Evolutionary conservation across 2,888 invertebrate genomes (phyloP), one percentile per base, ranked within the genome.

Genomic region (Metellina segmentata): DNA sequence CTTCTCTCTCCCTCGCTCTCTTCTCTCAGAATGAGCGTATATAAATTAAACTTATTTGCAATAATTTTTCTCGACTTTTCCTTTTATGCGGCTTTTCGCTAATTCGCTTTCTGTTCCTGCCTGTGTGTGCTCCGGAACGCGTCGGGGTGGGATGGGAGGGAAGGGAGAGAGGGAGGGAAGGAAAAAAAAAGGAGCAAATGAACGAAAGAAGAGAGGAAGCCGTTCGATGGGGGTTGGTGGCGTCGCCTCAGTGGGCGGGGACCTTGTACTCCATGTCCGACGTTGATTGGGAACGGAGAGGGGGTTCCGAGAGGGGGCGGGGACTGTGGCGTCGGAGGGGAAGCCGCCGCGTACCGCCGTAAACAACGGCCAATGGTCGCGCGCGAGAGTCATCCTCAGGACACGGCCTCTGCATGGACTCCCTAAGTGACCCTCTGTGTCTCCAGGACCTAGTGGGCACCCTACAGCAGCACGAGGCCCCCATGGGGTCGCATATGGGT

Each of bases 341-440:
- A 77, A 71, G 51, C 81, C 52, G 52, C 82, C 70, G 75, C 77
- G 34, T 71, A 75, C 71, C 81, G 20, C 89, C 70, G 86, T 91
- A 91, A 91, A 91, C 90, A 86, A 86, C 86, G 81, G 81, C 90
- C 86, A 91, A 91, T 91, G 90, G 90, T 87, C 82, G 87, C 78
- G 90, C 85, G 8, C 69, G 34, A 77, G 52, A 61, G 85, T 75
- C 75, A 34, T 49, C 78, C 52, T 87, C 71, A 51, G 71, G 71
- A 51, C 53, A 19, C 81, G 61, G 90, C 79, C 81, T 83, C 83
- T 81, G 34, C 85, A 93, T 93, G 93, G 93, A 93, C 93, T 82
- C 89, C 48, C 86, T 93, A 81, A 89, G 86, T 85, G 93, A 95
- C 94, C 94, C 96, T 96, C 93, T 94, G 91, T 94, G 94, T 91